Percentiles rank a stretch among this genome's conserved stretches.
Conservation (phyloP, 2,888 invertebrate genomes). For the Callinectes sapidus region DNA sequence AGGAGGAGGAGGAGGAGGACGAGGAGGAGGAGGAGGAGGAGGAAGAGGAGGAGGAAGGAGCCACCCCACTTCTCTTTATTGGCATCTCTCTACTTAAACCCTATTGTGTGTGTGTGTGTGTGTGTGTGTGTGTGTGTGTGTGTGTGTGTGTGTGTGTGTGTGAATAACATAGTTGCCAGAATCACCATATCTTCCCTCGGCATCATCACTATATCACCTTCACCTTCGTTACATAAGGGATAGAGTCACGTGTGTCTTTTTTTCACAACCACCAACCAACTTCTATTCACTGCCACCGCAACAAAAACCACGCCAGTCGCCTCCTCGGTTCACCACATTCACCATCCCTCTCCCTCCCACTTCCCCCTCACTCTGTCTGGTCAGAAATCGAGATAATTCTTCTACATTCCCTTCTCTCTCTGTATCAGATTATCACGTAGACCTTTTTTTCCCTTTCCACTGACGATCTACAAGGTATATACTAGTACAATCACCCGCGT, state of each 20-base stretch:
- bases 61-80: background rate
- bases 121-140: background rate
- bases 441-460: background rate
- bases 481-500: too few relatives aligned
- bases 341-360: background rate
- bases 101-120: background rate
- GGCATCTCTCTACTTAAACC: background rate
- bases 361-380: background rate
- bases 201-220: background rate
- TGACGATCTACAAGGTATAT: background rate
- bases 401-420: background rate
- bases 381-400: background rate
- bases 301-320: background rate
- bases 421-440: background rate
- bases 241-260: background rate
- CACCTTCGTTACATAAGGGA: background rate
- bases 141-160: slow-evolving; percentile 14
- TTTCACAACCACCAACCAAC: background rate
- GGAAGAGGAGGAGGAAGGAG: too few relatives aligned
- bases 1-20: slow-evolving; percentile 23
- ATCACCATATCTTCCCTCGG: background rate
- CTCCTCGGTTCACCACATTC: background rate
- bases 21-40: slow-evolving; percentile 31
- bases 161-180: background rate
- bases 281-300: background rate